Percentiles rank a stretch among this genome's conserved stretches.
Conservation (phyloP, 2,888 invertebrate genomes). For the Drosophila mayaguana region DNA sequence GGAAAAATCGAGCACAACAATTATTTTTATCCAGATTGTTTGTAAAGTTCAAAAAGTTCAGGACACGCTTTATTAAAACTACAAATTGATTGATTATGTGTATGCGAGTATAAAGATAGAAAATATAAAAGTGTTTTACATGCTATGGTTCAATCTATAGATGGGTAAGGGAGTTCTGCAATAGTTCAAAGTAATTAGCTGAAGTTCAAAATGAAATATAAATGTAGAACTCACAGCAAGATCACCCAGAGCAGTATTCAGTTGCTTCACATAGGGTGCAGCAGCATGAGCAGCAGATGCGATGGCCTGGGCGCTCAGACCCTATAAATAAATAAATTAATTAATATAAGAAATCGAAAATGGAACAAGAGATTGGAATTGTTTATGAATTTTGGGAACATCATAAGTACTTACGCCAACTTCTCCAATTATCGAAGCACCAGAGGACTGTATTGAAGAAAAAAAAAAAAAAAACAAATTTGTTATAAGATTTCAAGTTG, state of each 20-base stretch:
- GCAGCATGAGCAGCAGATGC: slow-evolving; percentile 47
- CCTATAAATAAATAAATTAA: slow-evolving; percentile 24
- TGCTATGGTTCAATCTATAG: slow-evolving; percentile 21
- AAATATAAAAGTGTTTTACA: background rate
- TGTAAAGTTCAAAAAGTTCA: slow-evolving; percentile 26
- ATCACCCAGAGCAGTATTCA: slow-evolving; percentile 45
- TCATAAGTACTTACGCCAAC: slow-evolving; percentile 39
- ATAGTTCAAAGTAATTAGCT: slow-evolving; percentile 22
- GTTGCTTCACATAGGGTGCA: slow-evolving; percentile 43
- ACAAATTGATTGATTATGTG: slow-evolving; percentile 46
- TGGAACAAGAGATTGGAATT: no score
- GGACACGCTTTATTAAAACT: slow-evolving; percentile 58
- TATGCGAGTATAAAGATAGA: slow-evolving; percentile 26
- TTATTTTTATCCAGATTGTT: background rate
- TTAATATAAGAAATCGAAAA: background rate
- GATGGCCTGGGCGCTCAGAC: slow-evolving; percentile 43
- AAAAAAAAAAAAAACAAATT: background rate
- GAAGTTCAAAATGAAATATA: background rate
- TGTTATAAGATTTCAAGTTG: background rate
- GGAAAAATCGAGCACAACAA: slow-evolving; percentile 48
- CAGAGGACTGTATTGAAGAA: slow-evolving; percentile 27
- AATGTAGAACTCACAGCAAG: slow-evolving; percentile 34
- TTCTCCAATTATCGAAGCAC: slow-evolving; percentile 52
- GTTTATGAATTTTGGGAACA: background rate
- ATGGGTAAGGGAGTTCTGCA: slow-evolving; percentile 51